These are phyloP conservation scores for Torymus auratus DNA, from an alignment of 2,888 invertebrate genomes.

Conservation along the genomic window DNA sequence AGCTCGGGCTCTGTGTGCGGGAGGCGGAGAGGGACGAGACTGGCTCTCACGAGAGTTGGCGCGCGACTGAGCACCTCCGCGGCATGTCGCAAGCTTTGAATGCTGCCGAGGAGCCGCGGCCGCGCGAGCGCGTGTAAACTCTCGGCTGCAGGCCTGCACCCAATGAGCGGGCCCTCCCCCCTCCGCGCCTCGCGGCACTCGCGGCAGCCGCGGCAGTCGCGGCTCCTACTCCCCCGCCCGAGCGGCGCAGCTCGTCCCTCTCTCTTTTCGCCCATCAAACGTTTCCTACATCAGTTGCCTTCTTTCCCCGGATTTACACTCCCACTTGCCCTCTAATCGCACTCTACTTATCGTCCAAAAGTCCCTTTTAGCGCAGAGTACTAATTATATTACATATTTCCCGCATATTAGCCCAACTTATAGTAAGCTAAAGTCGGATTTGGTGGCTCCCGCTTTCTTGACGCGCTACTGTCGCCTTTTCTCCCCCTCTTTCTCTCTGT, in stretches of 20 bases:
- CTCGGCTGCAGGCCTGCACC: conserved; percentile 60
- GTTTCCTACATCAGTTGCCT: too few species aligned
- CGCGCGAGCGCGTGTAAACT: conserved; percentile 64
- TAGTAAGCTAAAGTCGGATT: too few species aligned
- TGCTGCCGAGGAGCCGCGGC: conserved; percentile 60
- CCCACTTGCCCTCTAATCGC: too few species aligned
- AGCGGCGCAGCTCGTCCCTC: not conserved
- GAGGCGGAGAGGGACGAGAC: not conserved
- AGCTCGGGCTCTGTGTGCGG: not conserved
- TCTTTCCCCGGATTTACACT: too few species aligned
- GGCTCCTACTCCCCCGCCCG: conserved; percentile 76
- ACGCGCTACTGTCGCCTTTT: conserved; percentile 61
- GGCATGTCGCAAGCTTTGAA: conserved; percentile 76
- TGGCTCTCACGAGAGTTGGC: conserved; percentile 69
- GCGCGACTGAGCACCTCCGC: conserved; percentile 74
- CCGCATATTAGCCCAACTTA: too few species aligned
- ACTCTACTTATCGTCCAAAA: too few species aligned
- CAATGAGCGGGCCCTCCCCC: conserved; percentile 70
- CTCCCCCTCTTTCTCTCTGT: conserved; percentile 50
- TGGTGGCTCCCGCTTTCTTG: conserved; percentile 23
- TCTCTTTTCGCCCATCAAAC: not conserved
- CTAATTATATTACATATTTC: too few species aligned
- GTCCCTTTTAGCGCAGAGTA: too few species aligned
- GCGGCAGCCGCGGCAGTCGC: conserved; percentile 63
- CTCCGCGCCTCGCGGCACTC: conserved; percentile 72